Percentiles rank a stretch among this genome's conserved stretches.
These are phyloP conservation scores for Malachius bipustulatus DNA, from an alignment of 2,888 invertebrate species.

Conservation along the genomic window DNA sequence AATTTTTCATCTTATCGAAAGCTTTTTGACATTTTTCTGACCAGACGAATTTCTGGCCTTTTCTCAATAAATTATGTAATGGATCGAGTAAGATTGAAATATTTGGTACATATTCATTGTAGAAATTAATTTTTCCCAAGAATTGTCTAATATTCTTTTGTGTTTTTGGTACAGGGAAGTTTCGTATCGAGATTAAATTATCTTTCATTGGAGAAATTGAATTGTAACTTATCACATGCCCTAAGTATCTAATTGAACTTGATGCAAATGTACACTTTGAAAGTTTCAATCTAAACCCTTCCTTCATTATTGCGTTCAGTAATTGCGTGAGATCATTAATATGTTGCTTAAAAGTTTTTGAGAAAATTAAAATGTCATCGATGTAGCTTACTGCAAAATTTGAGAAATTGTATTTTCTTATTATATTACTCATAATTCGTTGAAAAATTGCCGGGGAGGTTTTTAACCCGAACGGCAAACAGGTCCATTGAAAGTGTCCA, in stretches of 20 bases:
- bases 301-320: slow-evolving; percentile 7
- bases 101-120: slow-evolving; percentile 10
- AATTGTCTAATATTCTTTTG: slow-evolving; percentile 10
- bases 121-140: slow-evolving; percentile 13
- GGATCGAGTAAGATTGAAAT: slow-evolving; percentile 11
- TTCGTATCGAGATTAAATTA: slow-evolving; percentile 13
- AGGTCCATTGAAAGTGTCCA: slow-evolving; percentile 20
- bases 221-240: slow-evolving; percentile 13
- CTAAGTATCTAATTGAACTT: slow-evolving; percentile 14
- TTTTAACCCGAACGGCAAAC: slow-evolving; percentile 19
- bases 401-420: slow-evolving; percentile 17
- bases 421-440: slow-evolving; percentile 17
- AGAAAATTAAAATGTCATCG: slow-evolving; percentile 22
- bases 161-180: slow-evolving; percentile 15
- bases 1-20: slow-evolving; percentile 13
- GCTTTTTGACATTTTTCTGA: slow-evolving; percentile 15
- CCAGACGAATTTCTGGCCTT: slow-evolving; percentile 18
- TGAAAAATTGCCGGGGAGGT: slow-evolving; percentile 21
- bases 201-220: slow-evolving; percentile 13
- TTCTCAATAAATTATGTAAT: slow-evolving; percentile 17
- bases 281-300: slow-evolving; percentile 16
- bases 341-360: slow-evolving; percentile 18
- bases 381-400: slow-evolving; percentile 21
- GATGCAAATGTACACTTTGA: slow-evolving; percentile 15
- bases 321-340: slow-evolving; percentile 10